These are phyloP conservation scores for Melozone crissalis DNA, from an alignment of 2,113 vertebrate genomes.

Conservation along the genomic window DNA sequence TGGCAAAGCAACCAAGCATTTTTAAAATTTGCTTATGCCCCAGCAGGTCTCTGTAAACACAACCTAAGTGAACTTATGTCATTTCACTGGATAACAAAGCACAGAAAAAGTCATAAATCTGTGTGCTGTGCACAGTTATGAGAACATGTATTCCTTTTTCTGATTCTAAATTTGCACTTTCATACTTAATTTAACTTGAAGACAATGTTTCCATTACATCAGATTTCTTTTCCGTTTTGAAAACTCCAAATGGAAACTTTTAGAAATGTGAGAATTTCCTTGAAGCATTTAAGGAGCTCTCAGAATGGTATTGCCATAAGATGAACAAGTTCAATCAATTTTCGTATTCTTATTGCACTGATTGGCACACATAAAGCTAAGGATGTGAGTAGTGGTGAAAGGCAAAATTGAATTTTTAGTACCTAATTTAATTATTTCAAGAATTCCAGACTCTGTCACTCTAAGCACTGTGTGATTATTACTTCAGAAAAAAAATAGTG, in stretches of 20 bases:
- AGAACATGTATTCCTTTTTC: not conserved
- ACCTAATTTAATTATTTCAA: not conserved
- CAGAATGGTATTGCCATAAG: not conserved
- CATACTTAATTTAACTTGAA: not conserved
- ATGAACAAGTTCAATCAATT: not conserved
- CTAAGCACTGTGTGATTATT: not conserved
- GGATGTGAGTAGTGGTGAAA: not conserved
- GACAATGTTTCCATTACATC: not conserved
- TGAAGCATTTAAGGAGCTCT: not conserved
- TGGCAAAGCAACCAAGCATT: not conserved
- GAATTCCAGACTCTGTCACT: not conserved
- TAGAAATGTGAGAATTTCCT: not conserved
- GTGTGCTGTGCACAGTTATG: not conserved
- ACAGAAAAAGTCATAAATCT: not conserved
- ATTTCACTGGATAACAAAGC: not conserved
- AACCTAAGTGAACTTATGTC: not conserved
- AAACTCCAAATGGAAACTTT: not conserved
- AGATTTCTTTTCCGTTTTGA: not conserved
- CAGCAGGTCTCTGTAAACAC: not conserved
- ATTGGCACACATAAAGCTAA: not conserved
- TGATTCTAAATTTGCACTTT: not conserved
- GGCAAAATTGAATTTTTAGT: not conserved
- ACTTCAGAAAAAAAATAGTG: not conserved
- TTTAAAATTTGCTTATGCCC: constrained; percentile 1
- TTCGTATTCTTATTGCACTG: not conserved